These are phyloP conservation scores for Epistrophe grossulariae DNA, from an alignment of 2,888 invertebrate genomes.

Conservation along the genomic window DNA sequence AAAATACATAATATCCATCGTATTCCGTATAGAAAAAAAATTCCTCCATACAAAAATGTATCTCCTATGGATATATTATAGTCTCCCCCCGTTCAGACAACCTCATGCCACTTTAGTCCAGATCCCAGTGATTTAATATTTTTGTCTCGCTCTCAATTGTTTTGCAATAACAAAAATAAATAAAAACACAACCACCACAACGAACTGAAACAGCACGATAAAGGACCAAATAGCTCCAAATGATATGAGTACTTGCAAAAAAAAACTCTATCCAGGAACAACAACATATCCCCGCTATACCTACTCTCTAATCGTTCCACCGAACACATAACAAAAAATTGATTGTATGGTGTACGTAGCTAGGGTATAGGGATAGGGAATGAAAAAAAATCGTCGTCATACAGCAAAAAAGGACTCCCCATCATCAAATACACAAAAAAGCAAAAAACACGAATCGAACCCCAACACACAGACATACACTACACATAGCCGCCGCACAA, in stretches of 20 bases:
- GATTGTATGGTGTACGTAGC: conserved; percentile 39
- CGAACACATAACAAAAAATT: conserved; percentile 69
- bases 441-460: conserved; percentile 47
- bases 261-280: conserved; percentile 13
- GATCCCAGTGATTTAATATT: conserved; percentile 56
- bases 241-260: conserved; percentile 18
- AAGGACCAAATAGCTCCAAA: conserved; percentile 62
- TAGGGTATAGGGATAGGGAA: neutral
- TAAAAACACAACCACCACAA: conserved; percentile 35
- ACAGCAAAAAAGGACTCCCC: conserved; percentile 59
- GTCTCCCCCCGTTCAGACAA: neutral
- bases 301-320: conserved; percentile 43
- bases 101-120: neutral
- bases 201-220: conserved; percentile 71
- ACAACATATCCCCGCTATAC: conserved; percentile 24
- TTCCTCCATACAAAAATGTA: conserved; percentile 16
- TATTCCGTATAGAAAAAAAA: conserved; percentile 41
- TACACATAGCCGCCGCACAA: conserved; percentile 48
- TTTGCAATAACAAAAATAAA: conserved; percentile 63
- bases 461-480: conserved; percentile 57
- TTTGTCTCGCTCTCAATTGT: conserved; percentile 72
- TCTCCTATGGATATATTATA: conserved; percentile 1
- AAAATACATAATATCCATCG: conserved; percentile 24
- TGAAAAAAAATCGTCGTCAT: conserved; percentile 9
- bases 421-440: conserved; percentile 64